Percentiles rank a stretch among this genome's conserved stretches.
Conservation (phyloP, 1,140 invertebrate genomes). For the Drosophila ananassae region DNA sequence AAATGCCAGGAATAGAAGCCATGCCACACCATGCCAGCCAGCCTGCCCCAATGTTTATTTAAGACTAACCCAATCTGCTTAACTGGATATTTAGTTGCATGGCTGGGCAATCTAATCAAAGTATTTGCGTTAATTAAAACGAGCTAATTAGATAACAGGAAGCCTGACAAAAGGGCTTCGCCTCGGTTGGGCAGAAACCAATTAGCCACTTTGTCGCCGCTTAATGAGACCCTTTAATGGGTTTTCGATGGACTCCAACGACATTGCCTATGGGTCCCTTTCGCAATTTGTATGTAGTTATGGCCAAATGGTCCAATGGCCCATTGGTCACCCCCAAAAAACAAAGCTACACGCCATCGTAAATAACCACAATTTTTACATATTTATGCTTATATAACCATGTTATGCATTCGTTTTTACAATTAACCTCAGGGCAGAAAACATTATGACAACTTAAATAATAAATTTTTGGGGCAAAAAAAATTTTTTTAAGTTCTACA, state of each 20-base stretch:
- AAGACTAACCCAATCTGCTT: neutral
- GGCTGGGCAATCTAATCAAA: constrained; percentile 33
- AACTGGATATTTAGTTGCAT: constrained; percentile 21
- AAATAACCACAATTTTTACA: constrained; percentile 16
- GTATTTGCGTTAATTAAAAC: constrained; percentile 42
- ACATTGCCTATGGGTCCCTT: neutral
- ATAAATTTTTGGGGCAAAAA: neutral
- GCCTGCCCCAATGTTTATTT: constrained; percentile 1
- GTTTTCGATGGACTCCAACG: constrained; percentile 36
- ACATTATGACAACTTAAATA: constrained; percentile 8
- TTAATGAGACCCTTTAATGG: constrained; percentile 42
- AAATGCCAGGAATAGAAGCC: constrained; percentile 3
- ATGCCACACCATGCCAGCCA: neutral
- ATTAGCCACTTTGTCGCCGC: constrained; percentile 51
- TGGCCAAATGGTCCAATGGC: neutral
- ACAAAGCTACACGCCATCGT: too few species aligned
- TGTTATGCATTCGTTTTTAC: neutral
- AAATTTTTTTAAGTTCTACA: constrained; percentile 2
- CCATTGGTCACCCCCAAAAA: too few species aligned
- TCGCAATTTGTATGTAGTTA: constrained; percentile 18
- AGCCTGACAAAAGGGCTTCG: constrained; percentile 7
- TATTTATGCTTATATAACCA: constrained; percentile 14
- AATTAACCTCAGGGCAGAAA: constrained; percentile 11
- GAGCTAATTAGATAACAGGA: constrained; percentile 34
- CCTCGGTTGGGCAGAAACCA: constrained; percentile 26